phyloP scores from a whole-genome alignment of 2,888 invertebrate species.

The Tenthredo livida region DNA sequence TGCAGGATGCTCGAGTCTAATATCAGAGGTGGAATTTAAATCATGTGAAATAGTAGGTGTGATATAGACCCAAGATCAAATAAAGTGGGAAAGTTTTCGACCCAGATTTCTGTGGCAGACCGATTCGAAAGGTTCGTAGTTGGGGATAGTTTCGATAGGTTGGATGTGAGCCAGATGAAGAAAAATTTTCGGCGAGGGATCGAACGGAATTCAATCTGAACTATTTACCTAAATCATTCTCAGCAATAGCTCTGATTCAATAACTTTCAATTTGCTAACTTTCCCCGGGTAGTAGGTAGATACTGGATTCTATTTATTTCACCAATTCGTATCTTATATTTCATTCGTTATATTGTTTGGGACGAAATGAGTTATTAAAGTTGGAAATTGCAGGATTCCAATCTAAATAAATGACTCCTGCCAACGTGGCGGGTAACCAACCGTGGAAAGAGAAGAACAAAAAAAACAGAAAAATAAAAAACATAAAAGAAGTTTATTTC shows the following conservation, averaged over 20 bases:
- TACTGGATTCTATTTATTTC: not conserved
- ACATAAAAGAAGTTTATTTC: not conserved
- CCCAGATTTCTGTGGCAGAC: slow-evolving; percentile 20
- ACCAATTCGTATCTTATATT: not conserved
- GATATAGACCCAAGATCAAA: slow-evolving; percentile 10
- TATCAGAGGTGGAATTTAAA: not conserved
- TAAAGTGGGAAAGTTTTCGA: slow-evolving; percentile 36
- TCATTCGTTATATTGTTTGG: not conserved
- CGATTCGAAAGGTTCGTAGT: slow-evolving; percentile 19
- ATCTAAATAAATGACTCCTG: not conserved
- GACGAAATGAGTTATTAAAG: not conserved
- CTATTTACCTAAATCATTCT: slow-evolving; percentile 45
- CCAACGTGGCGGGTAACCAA: not conserved
- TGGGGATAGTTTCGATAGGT: slow-evolving; percentile 37
- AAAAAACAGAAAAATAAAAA: not conserved
- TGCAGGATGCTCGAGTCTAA: not conserved
- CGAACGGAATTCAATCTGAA: slow-evolving; percentile 33
- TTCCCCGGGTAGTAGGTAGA: not conserved
- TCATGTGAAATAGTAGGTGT: slow-evolving; percentile 4
- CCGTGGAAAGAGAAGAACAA: not conserved
- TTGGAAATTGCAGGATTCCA: not conserved
- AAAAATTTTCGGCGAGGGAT: slow-evolving; percentile 8
- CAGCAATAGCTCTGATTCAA: not conserved
- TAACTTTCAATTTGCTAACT: slow-evolving; percentile 30
- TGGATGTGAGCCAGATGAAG: slow-evolving; percentile 23